These are phyloP conservation scores for Lethocerus indicus DNA, from an alignment of 1,140 invertebrate species.

Conservation along the genomic window DNA sequence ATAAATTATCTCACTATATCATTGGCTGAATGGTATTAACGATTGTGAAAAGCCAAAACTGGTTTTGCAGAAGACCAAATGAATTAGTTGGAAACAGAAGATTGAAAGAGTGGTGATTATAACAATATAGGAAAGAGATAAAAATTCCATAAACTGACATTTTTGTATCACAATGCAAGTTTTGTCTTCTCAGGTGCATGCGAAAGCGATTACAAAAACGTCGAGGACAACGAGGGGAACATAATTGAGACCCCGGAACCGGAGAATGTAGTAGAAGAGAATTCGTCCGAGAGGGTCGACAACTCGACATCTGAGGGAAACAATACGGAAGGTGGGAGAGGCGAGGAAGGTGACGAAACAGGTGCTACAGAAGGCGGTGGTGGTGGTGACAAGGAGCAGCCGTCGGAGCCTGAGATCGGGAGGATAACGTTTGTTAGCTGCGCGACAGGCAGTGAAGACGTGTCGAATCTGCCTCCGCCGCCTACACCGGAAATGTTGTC, in stretches of 20 bases:
- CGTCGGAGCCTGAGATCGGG: constrained; percentile 18
- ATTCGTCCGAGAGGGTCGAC: constrained; percentile 18
- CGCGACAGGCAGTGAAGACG: constrained; percentile 21
- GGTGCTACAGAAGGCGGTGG: constrained; percentile 5
- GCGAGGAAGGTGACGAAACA: constrained; percentile 22
- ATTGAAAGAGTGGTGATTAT: too few species aligned
- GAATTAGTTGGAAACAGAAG: too few species aligned
- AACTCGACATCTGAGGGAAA: constrained; percentile 18
- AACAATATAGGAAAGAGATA: too few species aligned
- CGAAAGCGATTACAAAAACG: constrained; percentile 42
- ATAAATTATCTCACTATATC: too few species aligned
- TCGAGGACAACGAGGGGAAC: constrained; percentile 19
- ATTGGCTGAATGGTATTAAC: too few species aligned
- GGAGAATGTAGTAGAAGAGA: constrained; percentile 14
- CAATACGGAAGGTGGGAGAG: constrained; percentile 17
- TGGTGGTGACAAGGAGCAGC: background rate
- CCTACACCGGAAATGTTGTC: too few species aligned
- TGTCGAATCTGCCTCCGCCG: constrained; percentile 12
- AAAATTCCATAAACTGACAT: too few species aligned
- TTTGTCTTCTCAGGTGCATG: constrained; percentile 32
- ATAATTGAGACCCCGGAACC: constrained; percentile 23
- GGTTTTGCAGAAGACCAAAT: too few species aligned
- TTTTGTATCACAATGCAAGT: too few species aligned
- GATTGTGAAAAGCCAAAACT: too few species aligned
- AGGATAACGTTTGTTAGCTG: constrained; percentile 23